These are phyloP conservation scores for Parthenolecanium corni DNA, from an alignment of 2,888 invertebrate species.

Conservation along the genomic window DNA sequence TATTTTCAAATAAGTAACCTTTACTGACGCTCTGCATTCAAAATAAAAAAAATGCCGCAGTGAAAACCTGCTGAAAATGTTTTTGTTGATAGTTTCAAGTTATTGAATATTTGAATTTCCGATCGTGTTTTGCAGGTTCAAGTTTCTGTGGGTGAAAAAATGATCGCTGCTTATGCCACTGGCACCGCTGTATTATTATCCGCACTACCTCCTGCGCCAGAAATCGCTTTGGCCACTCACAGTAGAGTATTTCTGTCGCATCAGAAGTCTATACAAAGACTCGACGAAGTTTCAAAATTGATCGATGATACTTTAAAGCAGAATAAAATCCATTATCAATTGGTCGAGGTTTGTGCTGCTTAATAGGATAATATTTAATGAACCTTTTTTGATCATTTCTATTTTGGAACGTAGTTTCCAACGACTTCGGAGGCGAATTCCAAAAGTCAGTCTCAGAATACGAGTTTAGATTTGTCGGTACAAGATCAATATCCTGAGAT, in stretches of 20 bases:
- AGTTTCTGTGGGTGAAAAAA: constrained; percentile 72
- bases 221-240: constrained; percentile 55
- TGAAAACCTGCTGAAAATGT: no score
- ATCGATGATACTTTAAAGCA: constrained; percentile 57
- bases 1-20: not conserved
- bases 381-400: not conserved
- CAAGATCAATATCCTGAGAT: constrained; percentile 48
- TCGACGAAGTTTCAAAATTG: constrained; percentile 44
- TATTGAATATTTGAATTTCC: not conserved
- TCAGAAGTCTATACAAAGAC: constrained; percentile 53
- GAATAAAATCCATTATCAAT: constrained; percentile 58
- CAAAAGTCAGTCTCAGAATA: constrained; percentile 29
- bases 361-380: not conserved
- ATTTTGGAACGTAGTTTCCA: not conserved
- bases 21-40: not conserved
- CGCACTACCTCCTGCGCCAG: constrained; percentile 62
- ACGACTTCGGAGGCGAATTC: not conserved
- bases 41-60: no score
- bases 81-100: no score
- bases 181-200: constrained; percentile 72
- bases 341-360: constrained; percentile 24
- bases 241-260: constrained; percentile 52
- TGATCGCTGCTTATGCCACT: constrained; percentile 77
- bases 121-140: constrained; percentile 43
- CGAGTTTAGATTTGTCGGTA: constrained; percentile 54